phyloP scores from a whole-genome alignment of 2,888 invertebrate species.

The Deilephila porcellus region DNA sequence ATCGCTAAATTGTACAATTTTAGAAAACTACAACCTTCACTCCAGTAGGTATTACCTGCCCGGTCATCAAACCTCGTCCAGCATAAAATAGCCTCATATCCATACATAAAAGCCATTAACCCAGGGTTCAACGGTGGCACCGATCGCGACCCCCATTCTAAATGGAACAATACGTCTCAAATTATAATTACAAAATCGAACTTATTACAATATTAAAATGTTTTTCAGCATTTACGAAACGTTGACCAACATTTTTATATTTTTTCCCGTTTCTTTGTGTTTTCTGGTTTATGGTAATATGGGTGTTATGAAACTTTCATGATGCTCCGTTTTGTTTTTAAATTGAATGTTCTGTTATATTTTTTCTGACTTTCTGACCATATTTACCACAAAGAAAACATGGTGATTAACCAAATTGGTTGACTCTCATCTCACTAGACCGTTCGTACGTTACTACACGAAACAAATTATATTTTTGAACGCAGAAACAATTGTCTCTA shows the following conservation, averaged over 20 bases:
- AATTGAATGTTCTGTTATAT: too few relatives aligned
- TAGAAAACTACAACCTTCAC: too few relatives aligned
- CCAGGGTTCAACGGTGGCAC: not conserved
- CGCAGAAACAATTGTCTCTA: too few relatives aligned
- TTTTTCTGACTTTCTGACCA: too few relatives aligned
- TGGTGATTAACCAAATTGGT: too few relatives aligned
- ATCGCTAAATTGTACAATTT: too few relatives aligned
- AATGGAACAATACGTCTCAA: not conserved
- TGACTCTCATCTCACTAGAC: too few relatives aligned
- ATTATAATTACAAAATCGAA: slow-evolving; percentile 33
- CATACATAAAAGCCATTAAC: slow-evolving; percentile 2
- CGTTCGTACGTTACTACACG: too few relatives aligned
- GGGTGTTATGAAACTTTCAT: not conserved
- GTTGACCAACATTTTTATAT: slow-evolving; percentile 32
- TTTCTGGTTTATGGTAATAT: slow-evolving; percentile 1
- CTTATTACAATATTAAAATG: slow-evolving; percentile 30
- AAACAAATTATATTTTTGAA: too few relatives aligned
- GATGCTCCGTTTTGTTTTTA: not conserved
- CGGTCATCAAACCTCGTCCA: not conserved
- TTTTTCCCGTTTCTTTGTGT: slow-evolving; percentile 10
- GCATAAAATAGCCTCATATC: not conserved
- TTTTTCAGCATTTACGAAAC: slow-evolving; percentile 26
- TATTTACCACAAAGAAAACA: too few relatives aligned
- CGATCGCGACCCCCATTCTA: slow-evolving; percentile 1
- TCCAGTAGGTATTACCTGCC: too few relatives aligned